phyloP scores from a whole-genome alignment of 2,113 vertebrate species.

The Dascyllus trimaculatus region DNA sequence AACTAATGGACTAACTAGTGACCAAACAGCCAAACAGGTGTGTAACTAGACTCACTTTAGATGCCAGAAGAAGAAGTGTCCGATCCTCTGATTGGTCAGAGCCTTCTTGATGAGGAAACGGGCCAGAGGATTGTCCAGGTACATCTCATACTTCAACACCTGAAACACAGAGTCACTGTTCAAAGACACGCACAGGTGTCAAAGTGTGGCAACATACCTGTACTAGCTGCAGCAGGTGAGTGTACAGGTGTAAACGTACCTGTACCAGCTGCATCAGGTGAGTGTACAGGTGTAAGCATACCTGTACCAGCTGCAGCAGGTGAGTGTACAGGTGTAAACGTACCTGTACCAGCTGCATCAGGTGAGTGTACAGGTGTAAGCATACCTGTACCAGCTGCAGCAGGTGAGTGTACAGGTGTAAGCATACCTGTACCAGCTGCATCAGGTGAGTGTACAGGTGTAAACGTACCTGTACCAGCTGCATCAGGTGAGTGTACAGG shows the following conservation, averaged over 20 bases:
- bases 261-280: too few species aligned
- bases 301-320: too few species aligned
- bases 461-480: slow-evolving; percentile 80
- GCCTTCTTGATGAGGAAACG: slow-evolving; percentile 96
- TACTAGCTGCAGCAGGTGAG: slow-evolving; percentile 92
- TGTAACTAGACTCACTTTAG: slow-evolving; percentile 88
- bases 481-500: slow-evolving; percentile 88
- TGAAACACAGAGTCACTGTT: slow-evolving; percentile 51
- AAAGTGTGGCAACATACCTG: slow-evolving; percentile 84
- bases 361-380: too few species aligned
- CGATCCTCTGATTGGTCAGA: slow-evolving; percentile 96
- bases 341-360: too few species aligned
- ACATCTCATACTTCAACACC: slow-evolving; percentile 98
- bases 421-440: too few species aligned
- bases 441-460: too few species aligned
- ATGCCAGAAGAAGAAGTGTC: slow-evolving; percentile 99
- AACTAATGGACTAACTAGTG: too few species aligned
- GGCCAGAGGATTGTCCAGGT: slow-evolving; percentile 96
- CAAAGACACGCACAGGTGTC: not conserved
- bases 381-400: too few species aligned
- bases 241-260: too few species aligned
- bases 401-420: too few species aligned
- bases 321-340: too few species aligned
- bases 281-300: too few species aligned
- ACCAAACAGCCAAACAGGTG: not conserved